Base-by-base conservation (phyloP, 2,113 vertebrate species). In the Xenopus laevis region DNA sequence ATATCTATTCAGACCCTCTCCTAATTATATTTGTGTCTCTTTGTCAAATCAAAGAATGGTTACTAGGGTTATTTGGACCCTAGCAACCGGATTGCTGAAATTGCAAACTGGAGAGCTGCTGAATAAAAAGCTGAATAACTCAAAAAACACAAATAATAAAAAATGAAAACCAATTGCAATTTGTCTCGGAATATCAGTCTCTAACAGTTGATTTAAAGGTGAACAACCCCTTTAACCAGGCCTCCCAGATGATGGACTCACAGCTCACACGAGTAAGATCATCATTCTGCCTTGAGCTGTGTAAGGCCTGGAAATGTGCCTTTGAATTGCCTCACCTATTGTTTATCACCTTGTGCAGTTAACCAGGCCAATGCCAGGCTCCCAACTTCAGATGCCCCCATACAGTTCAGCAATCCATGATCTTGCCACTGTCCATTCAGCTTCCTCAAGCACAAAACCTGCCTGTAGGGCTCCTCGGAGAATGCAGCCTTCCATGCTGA, bases 341-440 rank as follows among this genome's bases (percentile, higher is more conserved):
- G 75, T 33, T 21, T n/a, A 7, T 10, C 57, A 11, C 40, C 21
- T 63, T 3, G 70, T 83, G 59, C 88, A 99, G 96, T 89, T 99
- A 78, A 95, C 97, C 0, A 96, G 98, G 97, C 94, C 97, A 2
- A 89, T 99, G 73, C 94, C 95, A n/a, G 96, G 93, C 68, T 98
- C 96, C 70, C 96, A 97, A 88, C 91, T 98, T 78, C 85, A 88
- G 46, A 82, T 92, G 84, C 89, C 92, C 45, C 95, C 97, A 57
- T 98, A 98, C 0, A 91, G 95, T 81, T 98, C 97, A 4, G 86
- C 97, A 98, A 82, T 95, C 97, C 47, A 91, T 99, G 83, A 92
- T 98, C 79, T 89, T 98, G 15, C 95, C 97, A 1, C 97, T 96
- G 88, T 98, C 97, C 82, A 96, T 98, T 81, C 97, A 98, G 91